Evolutionary conservation across 2,888 invertebrate genomes (phyloP).

Genomic region (Volucella inanis): DNA sequence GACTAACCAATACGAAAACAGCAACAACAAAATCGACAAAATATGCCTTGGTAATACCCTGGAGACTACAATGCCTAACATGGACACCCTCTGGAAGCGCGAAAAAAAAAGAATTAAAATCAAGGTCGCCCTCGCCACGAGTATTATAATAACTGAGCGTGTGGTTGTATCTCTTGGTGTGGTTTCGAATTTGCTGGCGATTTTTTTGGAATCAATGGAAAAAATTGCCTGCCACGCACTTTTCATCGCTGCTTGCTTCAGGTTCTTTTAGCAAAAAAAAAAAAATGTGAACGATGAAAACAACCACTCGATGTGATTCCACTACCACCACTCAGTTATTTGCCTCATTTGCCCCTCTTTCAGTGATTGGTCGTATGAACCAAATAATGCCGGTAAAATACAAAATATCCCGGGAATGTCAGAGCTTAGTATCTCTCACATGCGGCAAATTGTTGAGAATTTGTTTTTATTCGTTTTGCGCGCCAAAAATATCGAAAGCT

Average conservation of each 20-base stretch:
- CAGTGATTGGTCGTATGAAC: neutral
- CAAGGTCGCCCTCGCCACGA: conserved; percentile 55
- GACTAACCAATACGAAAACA: no score
- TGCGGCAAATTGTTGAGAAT: conserved; percentile 7
- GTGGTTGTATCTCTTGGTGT: conserved; percentile 52
- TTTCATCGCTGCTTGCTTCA: conserved; percentile 33
- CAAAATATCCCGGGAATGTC: conserved; percentile 47
- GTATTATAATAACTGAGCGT: conserved; percentile 49
- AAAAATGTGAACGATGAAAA: conserved; percentile 17
- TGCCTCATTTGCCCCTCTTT: conserved; percentile 38
- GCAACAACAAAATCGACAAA: conserved; percentile 5
- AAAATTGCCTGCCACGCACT: conserved; percentile 50
- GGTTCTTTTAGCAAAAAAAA: conserved; percentile 29
- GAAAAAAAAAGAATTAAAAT: conserved; percentile 28
- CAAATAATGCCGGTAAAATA: conserved; percentile 51
- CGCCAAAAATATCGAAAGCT: conserved; percentile 56
- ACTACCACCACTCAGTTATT: conserved; percentile 20
- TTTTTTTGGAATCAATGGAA: conserved; percentile 1
- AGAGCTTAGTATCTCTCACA: conserved; percentile 2
- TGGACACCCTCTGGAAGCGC: conserved; percentile 31
- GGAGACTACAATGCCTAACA: conserved; percentile 22
- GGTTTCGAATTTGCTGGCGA: conserved; percentile 13
- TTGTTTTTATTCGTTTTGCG: conserved; percentile 66
- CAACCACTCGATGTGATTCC: conserved; percentile 1
- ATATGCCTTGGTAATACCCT: conserved; percentile 13